phyloP scores from a whole-genome alignment of 1,140 invertebrate species.

The Paraescarpia echinospica region DNA sequence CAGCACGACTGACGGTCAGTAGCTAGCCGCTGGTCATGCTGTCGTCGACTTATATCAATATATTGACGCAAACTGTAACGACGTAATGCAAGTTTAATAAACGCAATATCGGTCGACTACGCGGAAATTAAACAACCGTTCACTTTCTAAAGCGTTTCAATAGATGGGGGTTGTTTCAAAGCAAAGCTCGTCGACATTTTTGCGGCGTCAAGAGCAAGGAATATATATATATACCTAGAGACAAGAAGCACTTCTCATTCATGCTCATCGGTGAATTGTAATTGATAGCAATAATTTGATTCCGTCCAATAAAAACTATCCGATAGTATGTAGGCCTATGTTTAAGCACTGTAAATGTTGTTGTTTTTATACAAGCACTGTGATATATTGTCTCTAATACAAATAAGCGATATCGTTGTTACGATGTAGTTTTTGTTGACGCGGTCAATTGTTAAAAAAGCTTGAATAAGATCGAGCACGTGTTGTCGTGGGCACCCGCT shows the following conservation, averaged over 20 bases:
- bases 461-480: background rate
- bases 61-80: background rate
- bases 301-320: background rate
- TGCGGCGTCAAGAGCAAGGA: background rate
- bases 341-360: too few species aligned
- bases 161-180: background rate
- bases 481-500: background rate
- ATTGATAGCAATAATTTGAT: background rate
- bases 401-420: background rate
- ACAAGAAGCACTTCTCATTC: too few species aligned
- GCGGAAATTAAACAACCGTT: background rate
- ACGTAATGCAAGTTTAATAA: background rate
- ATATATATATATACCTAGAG: too few species aligned
- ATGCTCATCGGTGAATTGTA: background rate
- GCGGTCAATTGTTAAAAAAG: background rate
- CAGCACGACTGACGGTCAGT: background rate
- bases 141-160: background rate
- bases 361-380: too few species aligned
- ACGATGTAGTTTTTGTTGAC: background rate
- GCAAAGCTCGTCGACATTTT: background rate
- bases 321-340: too few species aligned
- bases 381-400: too few species aligned
- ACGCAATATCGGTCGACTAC: background rate
- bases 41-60: background rate
- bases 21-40: background rate